Percentiles rank a stretch among this genome's conserved stretches.
Conservation (phyloP, 2,797 vertebrate species). For the Sebastiscus tertius region DNA sequence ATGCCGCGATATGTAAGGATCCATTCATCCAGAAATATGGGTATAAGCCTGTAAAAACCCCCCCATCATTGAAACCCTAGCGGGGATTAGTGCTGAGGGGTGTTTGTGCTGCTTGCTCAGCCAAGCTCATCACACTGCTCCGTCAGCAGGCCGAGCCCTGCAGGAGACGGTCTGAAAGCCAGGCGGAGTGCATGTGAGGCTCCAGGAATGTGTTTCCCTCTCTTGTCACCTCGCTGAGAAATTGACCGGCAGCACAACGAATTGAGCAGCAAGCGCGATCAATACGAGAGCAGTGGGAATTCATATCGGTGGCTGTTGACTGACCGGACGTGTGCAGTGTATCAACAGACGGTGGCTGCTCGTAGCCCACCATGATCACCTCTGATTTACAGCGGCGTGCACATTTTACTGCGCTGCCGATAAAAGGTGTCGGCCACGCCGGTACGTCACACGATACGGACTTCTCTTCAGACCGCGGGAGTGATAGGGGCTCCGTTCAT, state of each 20-base stretch:
- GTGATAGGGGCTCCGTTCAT: neutral
- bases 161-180: constrained; percentile 14
- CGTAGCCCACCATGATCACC: constrained; percentile 9
- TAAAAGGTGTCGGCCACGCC: constrained; percentile 19
- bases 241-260: constrained; percentile 14
- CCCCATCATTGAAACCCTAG: constrained; percentile 47
- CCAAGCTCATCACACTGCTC: constrained; percentile 41
- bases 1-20: constrained; percentile 1
- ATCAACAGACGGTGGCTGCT: neutral
- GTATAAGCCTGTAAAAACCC: constrained; percentile 38
- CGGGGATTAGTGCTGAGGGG: constrained; percentile 37
- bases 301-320: constrained; percentile 21
- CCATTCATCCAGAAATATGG: constrained; percentile 43
- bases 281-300: constrained; percentile 32
- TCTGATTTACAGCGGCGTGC: constrained; percentile 28
- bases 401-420: constrained; percentile 9
- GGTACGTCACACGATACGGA: constrained; percentile 2
- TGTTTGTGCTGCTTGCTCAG: constrained; percentile 47
- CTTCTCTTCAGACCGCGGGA: constrained; percentile 4
- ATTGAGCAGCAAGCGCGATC: constrained; percentile 43
- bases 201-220: constrained; percentile 16
- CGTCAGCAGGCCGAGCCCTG: constrained; percentile 40
- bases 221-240: constrained; percentile 38
- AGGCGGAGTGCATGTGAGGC: constrained; percentile 5
- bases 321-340: neutral